Percentiles rank a stretch among this genome's conserved stretches.
These are phyloP conservation scores for Eidolon dupreanum DNA, from an alignment of 2,797 vertebrate species.

Conservation along the genomic window DNA sequence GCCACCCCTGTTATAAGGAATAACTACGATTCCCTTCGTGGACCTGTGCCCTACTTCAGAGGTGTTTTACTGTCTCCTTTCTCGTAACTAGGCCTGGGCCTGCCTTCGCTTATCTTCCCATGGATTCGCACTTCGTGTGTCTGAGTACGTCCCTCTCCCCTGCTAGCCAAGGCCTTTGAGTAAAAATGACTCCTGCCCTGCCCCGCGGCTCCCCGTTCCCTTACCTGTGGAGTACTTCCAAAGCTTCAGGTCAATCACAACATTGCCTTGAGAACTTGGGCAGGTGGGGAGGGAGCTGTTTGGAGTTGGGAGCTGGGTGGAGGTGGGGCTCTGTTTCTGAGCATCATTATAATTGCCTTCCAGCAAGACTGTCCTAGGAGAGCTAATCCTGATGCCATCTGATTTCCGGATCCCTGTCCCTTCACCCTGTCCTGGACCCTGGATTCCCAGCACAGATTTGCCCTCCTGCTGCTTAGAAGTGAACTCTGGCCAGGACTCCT, in stretches of 20 bases:
- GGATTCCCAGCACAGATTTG: background rate
- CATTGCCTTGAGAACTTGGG: background rate
- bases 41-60: background rate
- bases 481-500: slow-evolving; percentile 71
- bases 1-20: background rate
- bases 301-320: background rate
- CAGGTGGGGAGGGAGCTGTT: background rate
- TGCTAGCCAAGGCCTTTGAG: background rate
- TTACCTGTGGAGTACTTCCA: background rate
- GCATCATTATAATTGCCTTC: background rate
- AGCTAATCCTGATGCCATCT: background rate
- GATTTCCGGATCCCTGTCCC: background rate
- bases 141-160: background rate
- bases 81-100: slow-evolving; percentile 27
- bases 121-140: background rate
- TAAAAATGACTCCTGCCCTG: background rate
- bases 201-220: background rate
- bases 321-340: background rate
- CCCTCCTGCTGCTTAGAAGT: slow-evolving; percentile 21
- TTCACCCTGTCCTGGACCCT: slow-evolving; percentile 11
- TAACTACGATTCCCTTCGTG: background rate
- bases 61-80: background rate
- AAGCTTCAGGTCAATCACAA: background rate
- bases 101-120: background rate
- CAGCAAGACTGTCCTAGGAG: background rate